phyloP scores from a whole-genome alignment of 2,888 invertebrate genomes.

The Nebria brevicollis region DNA sequence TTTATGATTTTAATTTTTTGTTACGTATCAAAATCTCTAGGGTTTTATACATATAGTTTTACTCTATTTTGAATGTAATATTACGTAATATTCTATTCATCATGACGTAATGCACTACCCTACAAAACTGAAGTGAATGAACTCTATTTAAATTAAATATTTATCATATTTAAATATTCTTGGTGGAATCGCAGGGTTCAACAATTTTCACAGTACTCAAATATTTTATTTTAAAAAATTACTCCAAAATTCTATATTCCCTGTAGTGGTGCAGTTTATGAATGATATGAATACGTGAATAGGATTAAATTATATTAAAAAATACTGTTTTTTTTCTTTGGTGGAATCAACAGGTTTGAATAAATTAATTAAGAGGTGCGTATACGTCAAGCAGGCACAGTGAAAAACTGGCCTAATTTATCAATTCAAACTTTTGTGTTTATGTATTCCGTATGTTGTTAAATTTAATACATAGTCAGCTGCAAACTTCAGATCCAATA shows the following conservation, averaged over 20 bases:
- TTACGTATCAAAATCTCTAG: background rate
- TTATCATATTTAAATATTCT: background rate
- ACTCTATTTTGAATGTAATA: background rate
- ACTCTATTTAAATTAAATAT: background rate
- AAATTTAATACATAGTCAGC: background rate
- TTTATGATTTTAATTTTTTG: background rate
- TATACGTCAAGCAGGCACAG: background rate
- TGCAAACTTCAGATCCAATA: background rate
- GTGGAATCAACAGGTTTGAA: background rate
- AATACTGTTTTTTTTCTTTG: background rate
- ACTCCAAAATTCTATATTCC: background rate
- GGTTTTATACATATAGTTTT: background rate
- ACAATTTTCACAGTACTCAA: background rate
- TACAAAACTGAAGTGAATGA: background rate
- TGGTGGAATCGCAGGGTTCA: background rate
- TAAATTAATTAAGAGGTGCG: background rate
- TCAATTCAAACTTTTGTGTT: background rate
- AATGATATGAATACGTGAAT: background rate
- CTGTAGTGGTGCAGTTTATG: background rate
- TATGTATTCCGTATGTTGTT: background rate
- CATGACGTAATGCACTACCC: background rate
- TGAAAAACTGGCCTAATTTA: background rate
- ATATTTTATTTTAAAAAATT: background rate
- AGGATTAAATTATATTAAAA: background rate
- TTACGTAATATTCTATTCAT: background rate